phyloP scores from a whole-genome alignment of 2,888 invertebrate genomes.

The Rotaria sp. region DNA sequence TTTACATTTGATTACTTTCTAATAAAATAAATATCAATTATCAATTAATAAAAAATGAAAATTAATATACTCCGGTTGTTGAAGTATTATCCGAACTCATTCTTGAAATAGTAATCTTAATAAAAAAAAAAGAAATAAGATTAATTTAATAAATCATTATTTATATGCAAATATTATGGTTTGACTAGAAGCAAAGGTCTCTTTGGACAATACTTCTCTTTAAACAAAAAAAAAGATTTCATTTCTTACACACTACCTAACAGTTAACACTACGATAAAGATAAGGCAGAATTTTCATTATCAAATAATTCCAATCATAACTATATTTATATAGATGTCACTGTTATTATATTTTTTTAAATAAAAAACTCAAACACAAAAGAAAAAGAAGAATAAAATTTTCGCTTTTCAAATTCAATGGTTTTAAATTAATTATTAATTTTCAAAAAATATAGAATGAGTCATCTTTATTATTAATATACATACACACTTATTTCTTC shows the following conservation, averaged over 20 bases:
- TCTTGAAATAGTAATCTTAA: neutral
- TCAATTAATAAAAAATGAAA: neutral
- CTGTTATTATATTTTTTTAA: neutral
- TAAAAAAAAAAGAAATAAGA: neutral
- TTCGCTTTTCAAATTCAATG: neutral
- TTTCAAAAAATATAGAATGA: neutral
- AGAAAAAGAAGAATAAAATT: no score
- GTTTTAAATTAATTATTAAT: neutral
- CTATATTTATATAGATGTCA: neutral
- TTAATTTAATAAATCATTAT: neutral
- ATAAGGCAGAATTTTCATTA: neutral
- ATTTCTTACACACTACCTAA: no score
- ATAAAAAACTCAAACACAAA: neutral
- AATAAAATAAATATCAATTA: neutral
- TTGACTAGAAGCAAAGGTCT: no score
- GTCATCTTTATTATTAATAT: neutral
- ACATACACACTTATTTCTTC: neutral
- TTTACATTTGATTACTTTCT: conserved; percentile 68
- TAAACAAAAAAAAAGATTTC: no score
- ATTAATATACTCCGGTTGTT: neutral
- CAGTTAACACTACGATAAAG: no score
- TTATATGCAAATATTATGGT: no score
- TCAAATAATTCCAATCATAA: neutral
- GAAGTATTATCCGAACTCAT: neutral
- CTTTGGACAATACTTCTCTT: no score